Base-by-base conservation (phyloP, 2,797 vertebrate species). In the Poeciliopsis presidionis region DNA sequence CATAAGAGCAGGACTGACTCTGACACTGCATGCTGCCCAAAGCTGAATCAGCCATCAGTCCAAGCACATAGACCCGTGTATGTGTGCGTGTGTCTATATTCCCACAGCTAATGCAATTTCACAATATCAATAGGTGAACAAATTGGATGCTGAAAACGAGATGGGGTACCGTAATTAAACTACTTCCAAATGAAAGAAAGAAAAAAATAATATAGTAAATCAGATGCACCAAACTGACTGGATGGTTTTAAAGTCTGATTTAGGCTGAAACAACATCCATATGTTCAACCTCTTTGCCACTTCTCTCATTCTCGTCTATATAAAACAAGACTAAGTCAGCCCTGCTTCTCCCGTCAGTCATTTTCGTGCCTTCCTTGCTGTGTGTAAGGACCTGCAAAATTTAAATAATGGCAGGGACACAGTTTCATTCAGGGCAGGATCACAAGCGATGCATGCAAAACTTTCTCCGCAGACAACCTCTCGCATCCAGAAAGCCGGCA, bases 91-190 rank as follows among this genome's bases (percentile, higher is more conserved):
- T 22, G 49, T 51, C 22, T 53, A 46, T 41, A 47, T 76, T 57
- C 57, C 71, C 73, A 53, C 20, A 81, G 84, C 77, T 83, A 90
- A 92, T 89, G 85, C 74, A 72, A 82, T 89, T 86, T 78, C 28
- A 78, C 69, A 53, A 84, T 83, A 76, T 75, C 80, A 79, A 79
- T 74, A 80, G 74, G 75, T 78, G 78, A 59, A 74, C 73, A 91
- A 88, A 88, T 86, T 85, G 84, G 77, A 89, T 85, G 61, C 25
- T 33, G 75, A 80, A 39, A 89, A 81, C 59, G 73, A 80, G 77
- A 41, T 28, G 18, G 22, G 73, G 46, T 51, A 69, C 51, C 59
- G 78, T 85, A 86, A 86, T 83, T 86, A 51, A 81, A 82, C 39
- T 61, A 53, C 36, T 73, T 81, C 81, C 9, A 74, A 59, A 43